These are phyloP conservation scores for Tenthredo distinguenda DNA, from an alignment of 2,888 invertebrate genomes.

Conservation along the genomic window DNA sequence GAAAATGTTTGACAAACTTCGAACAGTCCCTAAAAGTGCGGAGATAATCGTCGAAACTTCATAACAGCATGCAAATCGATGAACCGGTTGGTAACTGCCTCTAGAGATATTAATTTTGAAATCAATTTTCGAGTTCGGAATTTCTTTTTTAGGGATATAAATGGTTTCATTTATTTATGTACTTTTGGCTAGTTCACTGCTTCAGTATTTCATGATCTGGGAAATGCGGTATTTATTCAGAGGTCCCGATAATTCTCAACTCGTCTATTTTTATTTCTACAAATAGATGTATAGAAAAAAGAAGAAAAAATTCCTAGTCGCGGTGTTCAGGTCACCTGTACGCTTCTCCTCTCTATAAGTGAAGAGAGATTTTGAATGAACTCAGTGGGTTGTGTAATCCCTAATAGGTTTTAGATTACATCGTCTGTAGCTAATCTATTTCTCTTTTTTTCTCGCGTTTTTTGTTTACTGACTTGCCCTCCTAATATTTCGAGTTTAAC, in stretches of 20 bases:
- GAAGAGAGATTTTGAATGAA: neutral
- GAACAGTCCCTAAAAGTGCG: neutral
- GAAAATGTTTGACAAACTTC: neutral
- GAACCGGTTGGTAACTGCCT: neutral
- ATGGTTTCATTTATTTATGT: constrained; percentile 6
- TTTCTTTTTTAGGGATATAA: neutral
- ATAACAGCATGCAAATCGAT: neutral
- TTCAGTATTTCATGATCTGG: constrained; percentile 11
- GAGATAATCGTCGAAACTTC: neutral
- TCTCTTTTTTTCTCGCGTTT: neutral
- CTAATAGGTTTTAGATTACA: constrained; percentile 17
- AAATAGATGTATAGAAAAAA: neutral
- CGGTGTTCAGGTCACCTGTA: neutral
- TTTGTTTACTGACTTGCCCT: neutral
- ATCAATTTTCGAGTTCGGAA: neutral
- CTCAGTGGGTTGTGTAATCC: neutral
- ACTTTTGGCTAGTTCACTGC: constrained; percentile 7
- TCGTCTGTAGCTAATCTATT: neutral
- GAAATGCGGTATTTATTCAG: neutral
- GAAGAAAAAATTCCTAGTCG: neutral
- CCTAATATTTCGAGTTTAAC: neutral
- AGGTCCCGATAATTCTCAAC: neutral
- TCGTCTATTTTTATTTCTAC: constrained; percentile 23
- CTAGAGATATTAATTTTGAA: neutral
- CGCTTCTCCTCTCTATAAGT: neutral